phyloP scores from a whole-genome alignment of 2,888 invertebrate species.

The Polia nebulosa region DNA sequence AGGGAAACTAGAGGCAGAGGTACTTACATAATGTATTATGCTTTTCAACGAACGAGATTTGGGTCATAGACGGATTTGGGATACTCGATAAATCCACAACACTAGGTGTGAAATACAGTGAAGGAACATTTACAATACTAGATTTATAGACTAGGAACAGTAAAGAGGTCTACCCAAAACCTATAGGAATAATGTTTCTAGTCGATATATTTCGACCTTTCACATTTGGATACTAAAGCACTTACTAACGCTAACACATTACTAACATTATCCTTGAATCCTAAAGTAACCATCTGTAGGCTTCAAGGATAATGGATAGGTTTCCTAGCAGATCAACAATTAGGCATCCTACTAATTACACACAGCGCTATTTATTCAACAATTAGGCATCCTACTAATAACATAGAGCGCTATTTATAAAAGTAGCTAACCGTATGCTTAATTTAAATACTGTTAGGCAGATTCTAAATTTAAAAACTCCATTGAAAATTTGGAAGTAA shows the following conservation, averaged over 20 bases:
- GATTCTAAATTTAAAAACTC: no score
- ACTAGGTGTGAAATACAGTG: neutral
- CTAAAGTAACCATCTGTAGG: neutral
- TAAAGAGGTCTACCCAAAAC: no score
- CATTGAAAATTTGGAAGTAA: no score
- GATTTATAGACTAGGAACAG: neutral
- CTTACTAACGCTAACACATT: neutral
- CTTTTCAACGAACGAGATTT: constrained; percentile 4
- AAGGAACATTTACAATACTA: neutral
- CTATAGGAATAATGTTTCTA: no score
- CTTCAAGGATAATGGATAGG: neutral
- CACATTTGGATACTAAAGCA: neutral
- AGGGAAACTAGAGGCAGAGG: neutral
- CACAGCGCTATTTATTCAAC: no score
- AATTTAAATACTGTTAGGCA: no score
- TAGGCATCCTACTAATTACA: neutral
- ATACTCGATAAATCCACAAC: constrained; percentile 20
- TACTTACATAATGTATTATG: constrained; percentile 6
- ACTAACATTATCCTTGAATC: neutral
- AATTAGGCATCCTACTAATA: neutral
- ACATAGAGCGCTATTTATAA: no score
- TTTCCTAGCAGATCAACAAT: neutral
- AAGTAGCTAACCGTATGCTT: no score
- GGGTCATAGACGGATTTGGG: neutral
- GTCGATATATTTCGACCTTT: no score